These are phyloP conservation scores for Aeoliscus strigatus DNA, from an alignment of 2,797 vertebrate genomes.

Conservation along the genomic window DNA sequence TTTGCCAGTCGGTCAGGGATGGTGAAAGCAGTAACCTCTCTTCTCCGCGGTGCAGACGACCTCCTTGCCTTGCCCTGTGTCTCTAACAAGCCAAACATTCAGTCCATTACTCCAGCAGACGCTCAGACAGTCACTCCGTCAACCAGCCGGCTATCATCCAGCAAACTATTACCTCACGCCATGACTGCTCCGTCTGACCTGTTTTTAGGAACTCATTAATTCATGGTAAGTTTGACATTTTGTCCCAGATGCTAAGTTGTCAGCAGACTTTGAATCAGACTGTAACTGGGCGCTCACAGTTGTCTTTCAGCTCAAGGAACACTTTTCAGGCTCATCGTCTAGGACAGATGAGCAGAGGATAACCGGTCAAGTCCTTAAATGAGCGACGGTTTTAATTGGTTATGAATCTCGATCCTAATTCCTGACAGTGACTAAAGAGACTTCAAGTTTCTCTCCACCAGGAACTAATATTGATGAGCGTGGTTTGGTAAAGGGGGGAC, in stretches of 20 bases:
- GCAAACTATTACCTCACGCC: constrained; percentile 69
- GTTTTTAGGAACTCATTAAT: constrained; percentile 72
- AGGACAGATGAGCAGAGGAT: no score
- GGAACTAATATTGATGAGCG: no score
- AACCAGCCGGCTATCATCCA: constrained; percentile 59
- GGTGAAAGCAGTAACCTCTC: constrained; percentile 56
- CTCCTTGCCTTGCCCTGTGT: constrained; percentile 25
- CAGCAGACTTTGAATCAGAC: neutral
- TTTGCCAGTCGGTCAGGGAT: constrained; percentile 59
- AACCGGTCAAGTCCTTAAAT: no score
- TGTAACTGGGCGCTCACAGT: neutral
- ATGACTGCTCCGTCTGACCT: constrained; percentile 72
- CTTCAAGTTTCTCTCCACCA: no score
- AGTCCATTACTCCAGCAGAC: constrained; percentile 25
- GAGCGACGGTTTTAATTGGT: no score
- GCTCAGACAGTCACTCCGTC: constrained; percentile 35
- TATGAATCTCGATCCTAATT: no score
- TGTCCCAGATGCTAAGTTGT: neutral
- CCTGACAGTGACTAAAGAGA: no score
- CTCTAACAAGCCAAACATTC: constrained; percentile 35
- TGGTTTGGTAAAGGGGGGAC: no score
- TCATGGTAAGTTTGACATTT: constrained; percentile 70
- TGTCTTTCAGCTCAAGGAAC: no score
- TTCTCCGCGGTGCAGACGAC: constrained; percentile 48
- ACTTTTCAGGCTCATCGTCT: no score